Evolutionary conservation across 92 coral and sea anemone genomes (phyloP), one percentile per base, ranked within the genome.

Genomic region (Phenganax subtilis): DNA sequence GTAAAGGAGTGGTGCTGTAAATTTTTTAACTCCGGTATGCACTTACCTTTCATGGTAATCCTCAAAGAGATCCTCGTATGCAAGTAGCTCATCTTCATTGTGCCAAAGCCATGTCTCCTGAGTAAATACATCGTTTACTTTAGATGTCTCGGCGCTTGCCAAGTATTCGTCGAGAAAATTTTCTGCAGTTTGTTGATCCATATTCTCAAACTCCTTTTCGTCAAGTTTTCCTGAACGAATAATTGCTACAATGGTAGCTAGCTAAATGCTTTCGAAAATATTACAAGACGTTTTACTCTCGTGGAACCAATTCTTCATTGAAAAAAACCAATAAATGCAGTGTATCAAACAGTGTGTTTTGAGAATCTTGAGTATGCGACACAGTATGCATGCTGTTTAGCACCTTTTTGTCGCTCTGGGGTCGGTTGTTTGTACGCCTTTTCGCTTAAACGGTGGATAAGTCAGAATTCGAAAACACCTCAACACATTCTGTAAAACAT

Each of bases 91-190:
- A 52, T 94, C 98, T 16, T 94, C 98, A 68, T 94, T 96, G 80
- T 94, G 98, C 98, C 98, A 94, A 52, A 94, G 58, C 98, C 98
- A 94, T 37, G 96, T 87, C 82, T 94, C 92, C 51, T 90, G 84
- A 55, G 85, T 87, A 73, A 74, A 80, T 58, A 87, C 89, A 57
- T 87, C 90, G 75, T 89, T 88, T 81, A 80, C 30, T 55, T 81
- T 87, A 62, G 92, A 84, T 80, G 56, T 86, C 12, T 27, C 51
- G 10, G 84, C 63, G 31, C 54, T 81, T 60, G 85, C 89, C 51
- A 90, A 81, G 87, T 92, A 84, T 44, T 85, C 73, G 69, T 87
- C 89, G 17, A 93, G 68, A 11, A 60, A 84, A 52, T 85, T 77
- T 64, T 84, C 78, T 14, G 86, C 80, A 28, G 87, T 86, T 72